A percentile compares a stretch with the other conserved stretches of the same genome.
phyloP scores from a whole-genome alignment of 2,797 vertebrate genomes.

The Spinus olivaceus region DNA sequence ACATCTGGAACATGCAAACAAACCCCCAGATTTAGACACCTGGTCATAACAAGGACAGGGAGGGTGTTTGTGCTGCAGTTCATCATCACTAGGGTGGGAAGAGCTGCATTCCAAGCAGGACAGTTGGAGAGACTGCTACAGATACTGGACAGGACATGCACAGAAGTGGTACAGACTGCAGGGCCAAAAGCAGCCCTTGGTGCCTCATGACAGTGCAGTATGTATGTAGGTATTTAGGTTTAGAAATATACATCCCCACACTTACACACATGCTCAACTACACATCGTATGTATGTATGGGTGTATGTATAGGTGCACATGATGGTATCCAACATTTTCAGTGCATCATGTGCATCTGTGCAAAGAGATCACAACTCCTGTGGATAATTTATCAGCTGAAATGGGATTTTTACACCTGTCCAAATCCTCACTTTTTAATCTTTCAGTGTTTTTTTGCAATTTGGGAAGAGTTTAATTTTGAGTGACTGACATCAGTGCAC shows the following conservation, averaged over 20 bases:
- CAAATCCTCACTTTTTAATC: background rate
- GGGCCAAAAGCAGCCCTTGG: background rate
- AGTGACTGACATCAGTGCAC: background rate
- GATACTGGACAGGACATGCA: accelerated
- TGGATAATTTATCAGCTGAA: background rate
- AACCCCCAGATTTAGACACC: background rate
- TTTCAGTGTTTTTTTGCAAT: background rate
- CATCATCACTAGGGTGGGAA: background rate
- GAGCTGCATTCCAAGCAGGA: accelerated
- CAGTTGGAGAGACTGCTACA: background rate
- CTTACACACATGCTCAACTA: background rate
- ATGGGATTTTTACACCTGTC: background rate
- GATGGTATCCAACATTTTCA: background rate
- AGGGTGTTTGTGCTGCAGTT: background rate
- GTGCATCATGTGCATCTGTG: background rate
- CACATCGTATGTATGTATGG: accelerated
- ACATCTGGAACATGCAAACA: background rate
- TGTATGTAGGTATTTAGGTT: background rate
- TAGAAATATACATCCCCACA: background rate
- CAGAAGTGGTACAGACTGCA: background rate
- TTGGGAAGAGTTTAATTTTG: background rate
- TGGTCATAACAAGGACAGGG: background rate
- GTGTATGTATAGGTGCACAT: accelerated
- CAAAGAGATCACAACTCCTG: background rate
- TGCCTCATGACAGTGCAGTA: background rate